Base-by-base conservation (phyloP, 2,113 vertebrate species). In the Sander vitreus region DNA sequence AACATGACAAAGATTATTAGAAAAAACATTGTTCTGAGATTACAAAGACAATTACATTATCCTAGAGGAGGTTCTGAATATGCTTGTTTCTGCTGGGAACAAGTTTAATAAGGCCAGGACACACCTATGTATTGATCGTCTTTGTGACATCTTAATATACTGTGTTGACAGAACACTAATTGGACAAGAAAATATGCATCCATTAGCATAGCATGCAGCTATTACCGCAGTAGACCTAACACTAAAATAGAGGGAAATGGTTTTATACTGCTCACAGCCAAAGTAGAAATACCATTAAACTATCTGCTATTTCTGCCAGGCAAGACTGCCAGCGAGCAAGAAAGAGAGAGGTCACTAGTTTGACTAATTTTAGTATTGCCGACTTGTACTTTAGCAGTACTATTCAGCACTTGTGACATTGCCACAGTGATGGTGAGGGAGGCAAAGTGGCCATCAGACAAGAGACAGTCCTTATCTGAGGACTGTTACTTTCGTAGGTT, bases 371-470 rank as follows among this genome's bases (percentile, higher is more conserved):
- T 80, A 78, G 66, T 48, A 76, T 57, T 50, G 62, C 43, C 12
- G 30, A 59, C 48, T 73, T 83, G 60, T 87, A 67, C 76, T 43
- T 43, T 43, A 79, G 75, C 33, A 53, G 76, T 76, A 82, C 72
- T 87, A 87, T 80, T 77, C 65, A 50, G 70, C 70, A 43, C 78
- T 85, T 76, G 73, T 93, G 91, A 92, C 93, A 91, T 91, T 91
- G 86, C 36, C 84, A 81, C 70, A 65, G 65, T 86, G 84, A 88
- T 72, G 48, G 80, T 66, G 81, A 82, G 62, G 73, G 86, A 84
- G 85, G 86, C 60, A 85, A 84, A 90, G 85, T 89, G 84, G 85
- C 89, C 81, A 87, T 93, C 89, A 92, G 86, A 92, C 90, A 86
- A 88, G 80, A 86, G 76, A 82, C 84, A 64, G 85, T 91, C 21